Percentiles rank a stretch among this genome's conserved stretches.
Conservation (phyloP, 2,888 invertebrate genomes). For the Nemotelus nigrinus region DNA sequence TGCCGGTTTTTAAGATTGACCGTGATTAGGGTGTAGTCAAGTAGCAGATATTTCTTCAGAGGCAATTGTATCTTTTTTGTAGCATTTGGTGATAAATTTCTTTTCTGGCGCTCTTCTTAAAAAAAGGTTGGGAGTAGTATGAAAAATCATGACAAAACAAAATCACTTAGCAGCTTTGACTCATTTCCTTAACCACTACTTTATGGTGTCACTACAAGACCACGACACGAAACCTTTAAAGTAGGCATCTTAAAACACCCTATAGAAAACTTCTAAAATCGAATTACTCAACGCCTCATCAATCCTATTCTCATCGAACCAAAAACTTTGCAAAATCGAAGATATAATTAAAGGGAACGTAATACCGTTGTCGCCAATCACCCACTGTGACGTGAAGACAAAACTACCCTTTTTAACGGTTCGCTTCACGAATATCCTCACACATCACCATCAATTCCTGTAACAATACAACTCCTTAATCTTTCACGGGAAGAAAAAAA, state of each 20-base stretch:
- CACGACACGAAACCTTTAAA: no score
- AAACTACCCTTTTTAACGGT: slow-evolving; percentile 40
- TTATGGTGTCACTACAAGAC: no score
- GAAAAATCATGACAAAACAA: no score
- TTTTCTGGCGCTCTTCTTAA: not conserved
- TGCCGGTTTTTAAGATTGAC: slow-evolving; percentile 24
- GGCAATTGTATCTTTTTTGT: not conserved
- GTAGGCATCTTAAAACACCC: no score
- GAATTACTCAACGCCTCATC: slow-evolving; percentile 18
- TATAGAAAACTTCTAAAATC: not conserved
- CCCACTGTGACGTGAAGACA: slow-evolving; percentile 16
- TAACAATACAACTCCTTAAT: not conserved
- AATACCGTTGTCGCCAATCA: slow-evolving; percentile 8
- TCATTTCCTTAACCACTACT: no score
- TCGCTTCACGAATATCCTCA: slow-evolving; percentile 24
- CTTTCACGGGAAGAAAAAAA: no score
- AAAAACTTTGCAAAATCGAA: not conserved
- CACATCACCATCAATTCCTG: not conserved
- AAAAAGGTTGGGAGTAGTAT: not conserved
- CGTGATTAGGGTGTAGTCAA: slow-evolving; percentile 27
- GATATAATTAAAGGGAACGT: slow-evolving; percentile 36
- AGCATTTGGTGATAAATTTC: not conserved
- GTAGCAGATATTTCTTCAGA: slow-evolving; percentile 6
- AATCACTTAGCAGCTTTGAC: no score
- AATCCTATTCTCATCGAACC: not conserved